phyloP scores from a whole-genome alignment of 2,888 invertebrate genomes.

The Branchellion lobata region DNA sequence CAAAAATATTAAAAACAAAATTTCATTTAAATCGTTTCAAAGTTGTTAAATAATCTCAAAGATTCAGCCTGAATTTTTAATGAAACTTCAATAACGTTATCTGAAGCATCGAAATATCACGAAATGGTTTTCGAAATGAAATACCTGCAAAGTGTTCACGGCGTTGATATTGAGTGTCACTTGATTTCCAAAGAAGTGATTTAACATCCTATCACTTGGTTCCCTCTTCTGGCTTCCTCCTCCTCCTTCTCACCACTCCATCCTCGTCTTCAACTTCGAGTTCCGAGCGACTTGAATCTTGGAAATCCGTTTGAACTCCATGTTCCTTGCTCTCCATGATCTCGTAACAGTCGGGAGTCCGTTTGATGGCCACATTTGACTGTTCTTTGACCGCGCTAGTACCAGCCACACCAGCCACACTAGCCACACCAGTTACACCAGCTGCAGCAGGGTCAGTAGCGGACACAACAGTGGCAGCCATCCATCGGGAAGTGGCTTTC shows the following conservation, averaged over 20 bases:
- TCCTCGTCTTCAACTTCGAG: slow-evolving; percentile 16
- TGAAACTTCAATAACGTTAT: too few relatives aligned
- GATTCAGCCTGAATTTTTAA: too few relatives aligned
- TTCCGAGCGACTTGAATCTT: background rate
- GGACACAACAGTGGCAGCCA: slow-evolving; percentile 1
- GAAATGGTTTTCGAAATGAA: too few relatives aligned
- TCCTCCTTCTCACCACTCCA: slow-evolving; percentile 9
- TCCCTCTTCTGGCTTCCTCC: slow-evolving; percentile 17
- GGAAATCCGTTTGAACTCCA: slow-evolving; percentile 15
- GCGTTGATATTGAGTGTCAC: too few relatives aligned
- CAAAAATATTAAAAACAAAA: too few relatives aligned
- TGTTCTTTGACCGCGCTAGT: background rate
- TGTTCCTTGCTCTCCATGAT: slow-evolving; percentile 14
- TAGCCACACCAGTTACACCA: background rate
- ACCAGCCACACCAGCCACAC: background rate
- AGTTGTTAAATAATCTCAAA: too few relatives aligned
- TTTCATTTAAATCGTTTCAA: too few relatives aligned
- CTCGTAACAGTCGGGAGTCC: background rate
- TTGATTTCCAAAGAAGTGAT: too few relatives aligned
- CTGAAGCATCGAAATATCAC: too few relatives aligned
- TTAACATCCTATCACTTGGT: too few relatives aligned
- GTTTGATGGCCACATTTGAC: background rate
- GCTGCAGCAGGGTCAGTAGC: background rate
- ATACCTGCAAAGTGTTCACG: too few relatives aligned
- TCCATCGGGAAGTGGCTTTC: slow-evolving; percentile 29